These are phyloP conservation scores for Gastracanthus pulcherrimus DNA, from an alignment of 2,888 invertebrate species.

Conservation along the genomic window DNA sequence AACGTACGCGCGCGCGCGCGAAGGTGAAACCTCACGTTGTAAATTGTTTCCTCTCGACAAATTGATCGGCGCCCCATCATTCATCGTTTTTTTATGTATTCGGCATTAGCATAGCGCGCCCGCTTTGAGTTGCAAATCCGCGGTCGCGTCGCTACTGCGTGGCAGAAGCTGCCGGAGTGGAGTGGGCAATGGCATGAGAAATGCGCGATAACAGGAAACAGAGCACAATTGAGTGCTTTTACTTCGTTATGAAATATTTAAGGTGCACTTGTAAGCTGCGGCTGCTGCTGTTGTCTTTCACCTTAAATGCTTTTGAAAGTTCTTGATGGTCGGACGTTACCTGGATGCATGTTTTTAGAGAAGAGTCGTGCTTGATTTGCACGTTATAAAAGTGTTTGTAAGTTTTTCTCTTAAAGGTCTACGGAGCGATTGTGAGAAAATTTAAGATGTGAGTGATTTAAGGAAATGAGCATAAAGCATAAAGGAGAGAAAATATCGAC, in stretches of 20 bases:
- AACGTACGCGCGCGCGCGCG: not conserved
- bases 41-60: not conserved
- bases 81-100: not conserved
- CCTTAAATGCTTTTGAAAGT: constrained; percentile 50
- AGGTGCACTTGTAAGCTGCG: not conserved
- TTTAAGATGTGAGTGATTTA: too few species aligned
- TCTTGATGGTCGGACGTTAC: constrained; percentile 1
- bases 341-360: not conserved
- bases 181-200: not conserved
- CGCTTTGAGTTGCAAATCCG: constrained; percentile 18
- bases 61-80: not conserved
- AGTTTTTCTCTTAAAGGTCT: too few species aligned
- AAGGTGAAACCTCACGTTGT: constrained; percentile 10
- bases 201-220: not conserved
- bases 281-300: constrained; percentile 18
- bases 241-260: not conserved
- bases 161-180: too few species aligned
- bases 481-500: too few species aligned
- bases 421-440: too few species aligned
- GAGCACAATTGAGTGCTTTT: not conserved
- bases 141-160: not conserved
- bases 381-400: not conserved
- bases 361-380: not conserved
- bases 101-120: not conserved
- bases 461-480: too few species aligned